phyloP scores from a whole-genome alignment of 2,113 vertebrate genomes.

The zebrafish (Danio rerio) region GRCz12tu NC_133190.1:38069501-38070000 shows the following conservation, averaged over 20 bases:
- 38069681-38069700: not conserved
- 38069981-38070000: conserved; percentile 8
- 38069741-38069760: conserved; percentile 1
- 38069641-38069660: conserved; percentile 86
- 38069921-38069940: conserved; percentile 10
- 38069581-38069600: conserved; percentile 99
- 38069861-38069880: conserved; percentile 98
- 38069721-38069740: conserved; percentile 23
- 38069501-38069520: conserved; percentile 99
- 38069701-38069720: conserved; percentile 14
- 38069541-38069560: conserved; percentile 99
- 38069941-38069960: conserved; percentile 19
- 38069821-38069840: conserved; percentile 97
- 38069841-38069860: conserved; percentile 99
- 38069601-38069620: conserved; percentile 99
- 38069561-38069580: conserved; percentile 99
- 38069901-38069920: conserved; percentile 33
- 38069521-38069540: conserved; percentile 99
- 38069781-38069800: conserved; percentile 80
- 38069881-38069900: conserved; percentile 89
- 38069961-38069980: conserved; percentile 29
- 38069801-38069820: conserved; percentile 95
- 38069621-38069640: conserved; percentile 99
- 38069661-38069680: not conserved
- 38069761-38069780: conserved; percentile 41